These are phyloP conservation scores for Lordiphosa andalusiaca DNA, from an alignment of 2,888 invertebrate species.

Conservation along the genomic window DNA sequence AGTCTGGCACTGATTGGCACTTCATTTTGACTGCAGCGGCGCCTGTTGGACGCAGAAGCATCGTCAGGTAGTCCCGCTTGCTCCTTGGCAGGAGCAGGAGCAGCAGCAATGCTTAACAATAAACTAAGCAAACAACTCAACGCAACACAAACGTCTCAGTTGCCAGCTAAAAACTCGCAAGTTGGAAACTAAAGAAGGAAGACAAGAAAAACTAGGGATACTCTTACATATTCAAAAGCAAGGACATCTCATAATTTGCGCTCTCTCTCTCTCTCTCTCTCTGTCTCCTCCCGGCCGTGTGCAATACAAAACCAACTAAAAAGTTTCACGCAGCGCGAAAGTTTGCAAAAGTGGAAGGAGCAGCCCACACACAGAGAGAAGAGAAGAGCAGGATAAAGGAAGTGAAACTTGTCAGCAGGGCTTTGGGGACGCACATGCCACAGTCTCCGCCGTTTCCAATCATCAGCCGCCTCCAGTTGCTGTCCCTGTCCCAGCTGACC, in stretches of 20 bases:
- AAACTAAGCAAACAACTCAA: conserved; percentile 38
- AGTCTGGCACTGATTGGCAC: conserved; percentile 34
- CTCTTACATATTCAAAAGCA: conserved; percentile 41
- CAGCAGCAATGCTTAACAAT: conserved; percentile 40
- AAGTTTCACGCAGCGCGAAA: conserved; percentile 53
- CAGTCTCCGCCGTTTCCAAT: conserved; percentile 12
- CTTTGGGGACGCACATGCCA: conserved; percentile 40
- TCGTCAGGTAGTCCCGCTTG: conserved; percentile 35
- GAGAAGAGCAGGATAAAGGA: neutral
- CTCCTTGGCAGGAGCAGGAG: too few species aligned
- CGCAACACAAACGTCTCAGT: conserved; percentile 7
- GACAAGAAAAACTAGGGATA: conserved; percentile 1
- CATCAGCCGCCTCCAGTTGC: conserved; percentile 20
- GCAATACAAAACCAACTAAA: conserved; percentile 45
- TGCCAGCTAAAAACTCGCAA: conserved; percentile 14
- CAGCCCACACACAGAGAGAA: neutral
- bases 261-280: conserved; percentile 9
- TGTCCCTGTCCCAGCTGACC: conserved; percentile 3
- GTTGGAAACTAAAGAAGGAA: neutral
- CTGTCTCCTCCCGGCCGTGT: neutral
- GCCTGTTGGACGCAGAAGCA: conserved; percentile 12
- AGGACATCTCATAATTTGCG: conserved; percentile 41
- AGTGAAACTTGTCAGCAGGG: conserved; percentile 36
- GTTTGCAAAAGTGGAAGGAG: conserved; percentile 16
- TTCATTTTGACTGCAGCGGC: conserved; percentile 32